phyloP scores from a whole-genome alignment of 2,888 invertebrate species.

The Iphiclides podalirius region DNA sequence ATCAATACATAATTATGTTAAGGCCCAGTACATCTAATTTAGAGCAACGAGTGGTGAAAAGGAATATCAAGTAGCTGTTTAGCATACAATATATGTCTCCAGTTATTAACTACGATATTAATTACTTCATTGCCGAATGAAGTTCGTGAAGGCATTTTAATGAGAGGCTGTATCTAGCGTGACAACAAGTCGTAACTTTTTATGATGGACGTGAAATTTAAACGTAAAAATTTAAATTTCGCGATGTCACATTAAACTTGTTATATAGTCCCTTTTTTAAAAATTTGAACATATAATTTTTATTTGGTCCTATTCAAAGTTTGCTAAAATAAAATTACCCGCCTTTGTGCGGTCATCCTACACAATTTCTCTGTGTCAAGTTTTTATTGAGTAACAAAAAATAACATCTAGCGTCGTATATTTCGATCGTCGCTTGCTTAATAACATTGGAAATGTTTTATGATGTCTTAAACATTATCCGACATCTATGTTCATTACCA shows the following conservation, averaged over 20 bases:
- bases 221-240: slow-evolving; percentile 18
- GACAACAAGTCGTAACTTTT: slow-evolving; percentile 21
- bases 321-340: too few species aligned
- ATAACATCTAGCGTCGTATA: neutral
- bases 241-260: neutral
- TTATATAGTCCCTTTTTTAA: slow-evolving; percentile 1
- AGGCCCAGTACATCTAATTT: slow-evolving; percentile 8
- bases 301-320: too few species aligned
- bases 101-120: slow-evolving; percentile 11
- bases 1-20: slow-evolving; percentile 14
- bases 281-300: too few species aligned
- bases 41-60: neutral
- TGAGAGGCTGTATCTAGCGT: slow-evolving; percentile 21
- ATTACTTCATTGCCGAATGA: slow-evolving; percentile 11
- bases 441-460: neutral
- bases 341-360: too few species aligned
- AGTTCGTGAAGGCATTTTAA: slow-evolving; percentile 21
- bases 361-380: neutral
- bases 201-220: slow-evolving; percentile 18
- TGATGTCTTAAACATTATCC: too few species aligned
- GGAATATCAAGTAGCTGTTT: slow-evolving; percentile 11
- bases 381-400: neutral
- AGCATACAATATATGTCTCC: neutral
- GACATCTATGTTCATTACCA: too few species aligned
- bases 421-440: neutral